Percentiles rank a stretch among this genome's conserved stretches.
phyloP scores from a whole-genome alignment of 2,888 invertebrate genomes.

The Nysson spinosus region DNA sequence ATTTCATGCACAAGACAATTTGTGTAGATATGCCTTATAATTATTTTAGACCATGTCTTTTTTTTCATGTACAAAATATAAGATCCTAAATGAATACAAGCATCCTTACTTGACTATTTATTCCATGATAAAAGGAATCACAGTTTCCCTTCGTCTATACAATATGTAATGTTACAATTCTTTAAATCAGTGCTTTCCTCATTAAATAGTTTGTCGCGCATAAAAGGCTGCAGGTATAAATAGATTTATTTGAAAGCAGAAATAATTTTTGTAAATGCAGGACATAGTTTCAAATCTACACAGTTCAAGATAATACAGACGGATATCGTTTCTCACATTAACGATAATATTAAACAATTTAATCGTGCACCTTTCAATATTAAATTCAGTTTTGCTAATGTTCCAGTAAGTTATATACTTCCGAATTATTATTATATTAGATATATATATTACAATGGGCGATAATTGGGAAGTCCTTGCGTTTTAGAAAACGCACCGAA shows the following conservation, averaged over 20 bases:
- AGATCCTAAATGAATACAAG: constrained; percentile 44
- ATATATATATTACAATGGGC: constrained; percentile 45
- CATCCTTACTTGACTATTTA: too few relatives aligned
- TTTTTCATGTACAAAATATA: constrained; percentile 50
- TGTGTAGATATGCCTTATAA: constrained; percentile 22
- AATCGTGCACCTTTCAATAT: too few relatives aligned
- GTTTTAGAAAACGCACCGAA: too few relatives aligned
- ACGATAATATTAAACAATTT: too few relatives aligned
- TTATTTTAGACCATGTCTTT: constrained; percentile 7
- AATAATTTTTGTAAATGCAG: constrained; percentile 21
- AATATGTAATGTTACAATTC: constrained; percentile 12
- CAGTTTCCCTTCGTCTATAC: not conserved
- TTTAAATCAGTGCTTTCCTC: not conserved
- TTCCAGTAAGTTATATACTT: constrained; percentile 29
- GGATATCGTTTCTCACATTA: too few relatives aligned
- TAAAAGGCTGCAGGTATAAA: constrained; percentile 1
- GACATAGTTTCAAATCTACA: too few relatives aligned
- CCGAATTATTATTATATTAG: constrained; percentile 37
- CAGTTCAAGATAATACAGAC: too few relatives aligned
- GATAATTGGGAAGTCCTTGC: constrained; percentile 14
- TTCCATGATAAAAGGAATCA: too few relatives aligned
- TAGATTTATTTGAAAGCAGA: constrained; percentile 5
- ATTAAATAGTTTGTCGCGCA: not conserved
- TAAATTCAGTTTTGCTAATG: not conserved
- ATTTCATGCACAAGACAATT: constrained; percentile 37